Evolutionary conservation across 2,113 vertebrate species (phyloP).

Genomic region (Periophthalmus modestus): DNA sequence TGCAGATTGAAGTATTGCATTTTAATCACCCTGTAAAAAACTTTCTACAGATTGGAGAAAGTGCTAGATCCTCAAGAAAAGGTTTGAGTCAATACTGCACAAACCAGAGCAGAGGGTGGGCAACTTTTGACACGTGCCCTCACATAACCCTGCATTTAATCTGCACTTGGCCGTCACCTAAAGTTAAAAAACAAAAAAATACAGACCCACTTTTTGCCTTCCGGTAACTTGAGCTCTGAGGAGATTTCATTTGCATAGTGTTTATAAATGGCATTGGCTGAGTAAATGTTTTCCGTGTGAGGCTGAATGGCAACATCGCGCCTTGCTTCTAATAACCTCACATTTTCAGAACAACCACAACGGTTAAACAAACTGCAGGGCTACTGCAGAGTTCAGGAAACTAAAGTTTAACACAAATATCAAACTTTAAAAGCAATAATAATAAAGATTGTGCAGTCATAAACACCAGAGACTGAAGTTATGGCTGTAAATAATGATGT

Average conservation of each 20-base stretch:
- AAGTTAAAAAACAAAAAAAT: neutral
- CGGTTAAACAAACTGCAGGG: neutral
- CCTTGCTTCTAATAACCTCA: conserved; percentile 5
- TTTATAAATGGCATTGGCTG: conserved; percentile 5
- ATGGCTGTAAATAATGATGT: neutral
- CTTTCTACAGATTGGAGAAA: neutral
- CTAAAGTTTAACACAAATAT: neutral
- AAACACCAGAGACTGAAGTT: neutral
- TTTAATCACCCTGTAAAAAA: neutral
- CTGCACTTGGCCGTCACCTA: neutral
- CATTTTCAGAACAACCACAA: neutral
- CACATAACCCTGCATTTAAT: neutral
- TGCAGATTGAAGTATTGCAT: neutral
- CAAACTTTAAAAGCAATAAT: no score
- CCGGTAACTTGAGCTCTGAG: neutral
- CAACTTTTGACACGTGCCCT: neutral
- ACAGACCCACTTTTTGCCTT: neutral
- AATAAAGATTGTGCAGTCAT: neutral
- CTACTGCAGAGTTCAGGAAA: neutral
- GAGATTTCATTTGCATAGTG: conserved; percentile 3
- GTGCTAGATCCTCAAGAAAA: neutral
- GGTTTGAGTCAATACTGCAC: neutral
- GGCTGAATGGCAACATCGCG: conserved; percentile 5
- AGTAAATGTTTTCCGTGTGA: conserved; percentile 8
- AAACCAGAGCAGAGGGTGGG: neutral